phyloP scores from a whole-genome alignment of 2,888 invertebrate genomes.

The Drosophila melanosoma region DNA sequence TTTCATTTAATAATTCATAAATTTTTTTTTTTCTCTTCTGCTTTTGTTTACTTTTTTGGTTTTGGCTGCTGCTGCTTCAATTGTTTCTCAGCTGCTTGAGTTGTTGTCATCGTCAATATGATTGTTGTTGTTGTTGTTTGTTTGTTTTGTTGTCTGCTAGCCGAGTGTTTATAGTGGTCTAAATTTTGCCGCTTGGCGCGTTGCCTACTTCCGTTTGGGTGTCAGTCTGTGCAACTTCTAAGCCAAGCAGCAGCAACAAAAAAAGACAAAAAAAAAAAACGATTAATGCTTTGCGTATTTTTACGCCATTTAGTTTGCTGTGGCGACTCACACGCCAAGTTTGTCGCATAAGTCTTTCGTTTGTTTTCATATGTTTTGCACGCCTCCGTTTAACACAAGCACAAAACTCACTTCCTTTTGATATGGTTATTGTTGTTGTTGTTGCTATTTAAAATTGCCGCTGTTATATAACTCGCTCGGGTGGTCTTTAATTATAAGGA shows the following conservation, averaged over 20 bases:
- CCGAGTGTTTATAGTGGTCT: conserved; percentile 69
- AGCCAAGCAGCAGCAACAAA: conserved; percentile 23
- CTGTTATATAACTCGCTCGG: conserved; percentile 54
- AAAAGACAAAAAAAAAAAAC: conserved; percentile 29
- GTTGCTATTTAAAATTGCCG: conserved; percentile 14
- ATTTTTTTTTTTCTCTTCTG: conserved; percentile 40
- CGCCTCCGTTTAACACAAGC: conserved; percentile 47
- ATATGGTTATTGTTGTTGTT: conserved; percentile 54
- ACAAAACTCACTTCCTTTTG: conserved; percentile 64
- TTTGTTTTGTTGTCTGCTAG: conserved; percentile 31
- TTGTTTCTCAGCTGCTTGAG: conserved; percentile 55
- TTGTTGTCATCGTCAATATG: conserved; percentile 21
- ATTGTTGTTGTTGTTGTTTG: conserved; percentile 24
- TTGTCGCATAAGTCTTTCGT: conserved; percentile 74
- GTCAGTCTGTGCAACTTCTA: conserved; percentile 62
- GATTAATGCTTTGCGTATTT: conserved; percentile 60
- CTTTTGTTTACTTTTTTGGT: conserved; percentile 35
- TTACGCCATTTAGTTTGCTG: conserved; percentile 62
- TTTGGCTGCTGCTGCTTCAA: conserved; percentile 30
- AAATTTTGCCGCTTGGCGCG: conserved; percentile 65
- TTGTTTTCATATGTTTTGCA: conserved; percentile 55
- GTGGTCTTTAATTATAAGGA: conserved; percentile 74
- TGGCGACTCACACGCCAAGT: conserved; percentile 60
- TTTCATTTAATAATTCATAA: conserved; percentile 77
- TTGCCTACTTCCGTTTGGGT: conserved; percentile 71